Evolutionary conservation across 2,888 invertebrate genomes (phyloP).

Genomic region (Agrotis clavis): DNA sequence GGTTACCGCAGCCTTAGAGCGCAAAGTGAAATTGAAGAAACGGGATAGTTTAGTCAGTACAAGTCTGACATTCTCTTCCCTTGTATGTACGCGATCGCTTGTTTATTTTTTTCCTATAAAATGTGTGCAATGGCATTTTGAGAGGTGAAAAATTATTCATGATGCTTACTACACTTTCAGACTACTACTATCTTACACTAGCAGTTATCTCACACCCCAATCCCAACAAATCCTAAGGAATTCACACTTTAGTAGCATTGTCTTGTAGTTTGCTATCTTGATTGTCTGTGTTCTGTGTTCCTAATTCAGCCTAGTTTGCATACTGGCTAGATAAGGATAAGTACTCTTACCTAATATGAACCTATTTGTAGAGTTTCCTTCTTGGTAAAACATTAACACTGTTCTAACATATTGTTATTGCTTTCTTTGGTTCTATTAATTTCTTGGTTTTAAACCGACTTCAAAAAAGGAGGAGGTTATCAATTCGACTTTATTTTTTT

Average conservation of each 20-base stretch:
- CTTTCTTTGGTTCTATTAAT: neutral
- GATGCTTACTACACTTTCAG: neutral
- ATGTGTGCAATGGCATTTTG: too few species aligned
- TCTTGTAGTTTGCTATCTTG: conserved; percentile 57
- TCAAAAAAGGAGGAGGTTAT: too few species aligned
- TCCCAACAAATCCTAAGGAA: conserved; percentile 31
- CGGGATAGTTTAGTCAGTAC: too few species aligned
- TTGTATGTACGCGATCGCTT: too few species aligned
- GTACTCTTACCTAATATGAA: conserved; percentile 31
- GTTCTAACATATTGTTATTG: neutral
- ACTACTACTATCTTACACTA: neutral
- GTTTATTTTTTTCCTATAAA: too few species aligned
- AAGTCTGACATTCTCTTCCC: too few species aligned
- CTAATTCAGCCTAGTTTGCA: conserved; percentile 46
- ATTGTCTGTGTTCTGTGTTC: conserved; percentile 41
- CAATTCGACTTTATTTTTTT: too few species aligned
- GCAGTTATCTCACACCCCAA: conserved; percentile 12
- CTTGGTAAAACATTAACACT: conserved; percentile 9
- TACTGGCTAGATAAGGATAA: conserved; percentile 42
- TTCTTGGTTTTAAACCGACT: neutral
- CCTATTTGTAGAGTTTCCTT: conserved; percentile 18
- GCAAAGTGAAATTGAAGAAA: too few species aligned
- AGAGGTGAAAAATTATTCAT: too few species aligned
- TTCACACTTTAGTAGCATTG: conserved; percentile 55
- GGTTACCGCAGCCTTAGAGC: too few species aligned